Conservation (phyloP, 2,888 invertebrate genomes). For the Hartigia nigra region DNA sequence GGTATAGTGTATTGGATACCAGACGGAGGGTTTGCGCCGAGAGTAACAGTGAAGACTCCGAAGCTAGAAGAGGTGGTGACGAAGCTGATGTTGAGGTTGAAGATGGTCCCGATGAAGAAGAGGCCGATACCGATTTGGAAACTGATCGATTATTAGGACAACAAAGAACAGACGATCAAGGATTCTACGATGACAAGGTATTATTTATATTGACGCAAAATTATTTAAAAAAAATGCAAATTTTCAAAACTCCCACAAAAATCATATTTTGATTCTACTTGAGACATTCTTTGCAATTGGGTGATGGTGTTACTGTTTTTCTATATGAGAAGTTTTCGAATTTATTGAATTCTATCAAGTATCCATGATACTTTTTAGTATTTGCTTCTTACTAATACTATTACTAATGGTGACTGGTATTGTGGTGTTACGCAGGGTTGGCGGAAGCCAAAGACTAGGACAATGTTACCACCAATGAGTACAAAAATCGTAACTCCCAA, state of each 20-base stretch:
- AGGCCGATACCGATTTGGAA: conserved; percentile 96
- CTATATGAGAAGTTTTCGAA: conserved; percentile 15
- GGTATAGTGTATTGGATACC: conserved; percentile 63
- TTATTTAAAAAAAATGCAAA: background rate
- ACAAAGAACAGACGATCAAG: conserved; percentile 92
- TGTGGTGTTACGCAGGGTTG: conserved; percentile 71
- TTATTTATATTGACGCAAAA: conserved; percentile 29
- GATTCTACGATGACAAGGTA: conserved; percentile 91
- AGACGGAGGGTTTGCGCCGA: conserved; percentile 63
- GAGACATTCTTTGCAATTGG: background rate
- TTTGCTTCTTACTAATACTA: conserved; percentile 6
- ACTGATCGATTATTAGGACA: conserved; percentile 96
- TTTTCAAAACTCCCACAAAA: background rate
- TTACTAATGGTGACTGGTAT: conserved; percentile 46
- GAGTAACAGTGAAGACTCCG: conserved; percentile 62
- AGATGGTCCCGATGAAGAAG: conserved; percentile 70
- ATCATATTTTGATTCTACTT: background rate
- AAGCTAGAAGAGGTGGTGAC: conserved; percentile 54
- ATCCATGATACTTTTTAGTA: background rate
- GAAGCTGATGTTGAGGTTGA: conserved; percentile 62
- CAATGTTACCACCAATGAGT: conserved; percentile 76
- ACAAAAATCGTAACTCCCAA: conserved; percentile 68
- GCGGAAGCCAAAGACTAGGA: conserved; percentile 83
- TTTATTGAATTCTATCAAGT: background rate
- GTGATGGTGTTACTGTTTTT: conserved; percentile 5